These are phyloP conservation scores for Macrocentrus cingulum DNA, from an alignment of 1,140 invertebrate genomes.

Conservation along the genomic window DNA sequence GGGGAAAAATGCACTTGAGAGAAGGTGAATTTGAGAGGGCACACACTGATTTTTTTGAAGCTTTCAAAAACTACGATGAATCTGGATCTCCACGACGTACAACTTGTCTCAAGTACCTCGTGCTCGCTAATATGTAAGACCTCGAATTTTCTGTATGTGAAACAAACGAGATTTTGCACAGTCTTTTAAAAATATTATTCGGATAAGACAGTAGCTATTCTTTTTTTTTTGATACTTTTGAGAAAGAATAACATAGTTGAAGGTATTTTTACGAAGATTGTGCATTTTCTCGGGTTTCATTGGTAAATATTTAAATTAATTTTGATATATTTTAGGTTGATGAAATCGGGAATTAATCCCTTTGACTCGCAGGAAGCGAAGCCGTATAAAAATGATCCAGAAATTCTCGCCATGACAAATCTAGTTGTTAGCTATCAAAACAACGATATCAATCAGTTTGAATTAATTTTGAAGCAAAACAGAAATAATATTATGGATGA, in stretches of 20 bases:
- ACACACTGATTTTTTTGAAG: slow-evolving; percentile 99
- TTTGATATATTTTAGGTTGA: slow-evolving; percentile 69
- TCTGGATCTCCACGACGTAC: slow-evolving; percentile 96
- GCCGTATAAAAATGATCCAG: slow-evolving; percentile 98
- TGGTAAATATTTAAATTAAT: no score
- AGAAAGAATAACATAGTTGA: no score
- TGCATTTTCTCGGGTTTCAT: no score
- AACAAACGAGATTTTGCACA: neutral
- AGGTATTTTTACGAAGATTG: no score
- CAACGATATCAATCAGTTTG: slow-evolving; percentile 99
- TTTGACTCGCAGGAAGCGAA: slow-evolving; percentile 99
- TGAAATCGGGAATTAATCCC: slow-evolving; percentile 99
- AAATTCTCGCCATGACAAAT: slow-evolving; percentile 99
- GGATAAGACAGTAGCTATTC: no score
- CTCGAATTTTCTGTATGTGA: neutral
- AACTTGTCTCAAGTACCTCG: slow-evolving; percentile 97
- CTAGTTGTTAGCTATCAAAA: slow-evolving; percentile 98
- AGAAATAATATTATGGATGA: slow-evolving; percentile 98
- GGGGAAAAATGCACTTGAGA: slow-evolving; percentile 98
- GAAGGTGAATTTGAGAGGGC: slow-evolving; percentile 99
- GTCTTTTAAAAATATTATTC: no score
- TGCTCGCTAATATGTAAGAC: slow-evolving; percentile 93
- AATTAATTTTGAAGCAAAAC: slow-evolving; percentile 93
- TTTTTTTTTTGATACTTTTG: no score
- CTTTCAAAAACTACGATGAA: slow-evolving; percentile 99